Percentiles rank a stretch among this genome's conserved stretches.
Conservation (phyloP, 2,797 vertebrate species). For the Megaceryle alcyon region DNA sequence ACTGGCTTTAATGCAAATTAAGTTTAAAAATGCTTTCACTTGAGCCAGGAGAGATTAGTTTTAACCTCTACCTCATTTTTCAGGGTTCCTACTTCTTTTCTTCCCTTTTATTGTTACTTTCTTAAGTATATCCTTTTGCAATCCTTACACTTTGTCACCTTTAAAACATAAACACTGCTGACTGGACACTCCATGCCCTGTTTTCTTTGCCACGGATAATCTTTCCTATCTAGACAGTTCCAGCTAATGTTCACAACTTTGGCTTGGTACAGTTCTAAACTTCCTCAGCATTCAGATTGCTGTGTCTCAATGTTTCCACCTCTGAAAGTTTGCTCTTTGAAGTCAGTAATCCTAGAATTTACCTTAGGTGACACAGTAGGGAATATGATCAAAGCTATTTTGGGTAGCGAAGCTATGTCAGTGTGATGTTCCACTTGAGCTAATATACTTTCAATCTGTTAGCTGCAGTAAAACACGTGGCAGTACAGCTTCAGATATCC, state of each 20-base stretch:
- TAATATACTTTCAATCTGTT: neutral
- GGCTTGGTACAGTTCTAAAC: neutral
- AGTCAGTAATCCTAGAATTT: constrained; percentile 20
- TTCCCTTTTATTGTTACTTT: neutral
- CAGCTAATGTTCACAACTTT: neutral
- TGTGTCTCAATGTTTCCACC: neutral
- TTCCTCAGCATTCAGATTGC: neutral
- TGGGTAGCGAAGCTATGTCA: neutral
- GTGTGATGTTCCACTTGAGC: constrained; percentile 9
- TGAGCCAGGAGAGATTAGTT: neutral
- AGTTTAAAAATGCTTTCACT: neutral
- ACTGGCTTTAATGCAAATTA: neutral
- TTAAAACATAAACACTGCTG: neutral
- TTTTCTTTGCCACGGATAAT: neutral
- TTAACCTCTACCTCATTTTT: neutral
- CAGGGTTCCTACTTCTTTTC: neutral
- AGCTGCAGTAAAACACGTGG: neutral
- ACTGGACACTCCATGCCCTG: neutral
- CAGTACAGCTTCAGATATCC: neutral
- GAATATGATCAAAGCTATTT: constrained; percentile 1
- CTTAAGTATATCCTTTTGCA: neutral
- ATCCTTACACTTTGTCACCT: neutral
- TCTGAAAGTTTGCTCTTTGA: constrained; percentile 8
- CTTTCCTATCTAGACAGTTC: neutral
- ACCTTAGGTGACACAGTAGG: neutral